phyloP scores from a whole-genome alignment of 2,113 vertebrate species.

The Thermophis baileyi region DNA sequence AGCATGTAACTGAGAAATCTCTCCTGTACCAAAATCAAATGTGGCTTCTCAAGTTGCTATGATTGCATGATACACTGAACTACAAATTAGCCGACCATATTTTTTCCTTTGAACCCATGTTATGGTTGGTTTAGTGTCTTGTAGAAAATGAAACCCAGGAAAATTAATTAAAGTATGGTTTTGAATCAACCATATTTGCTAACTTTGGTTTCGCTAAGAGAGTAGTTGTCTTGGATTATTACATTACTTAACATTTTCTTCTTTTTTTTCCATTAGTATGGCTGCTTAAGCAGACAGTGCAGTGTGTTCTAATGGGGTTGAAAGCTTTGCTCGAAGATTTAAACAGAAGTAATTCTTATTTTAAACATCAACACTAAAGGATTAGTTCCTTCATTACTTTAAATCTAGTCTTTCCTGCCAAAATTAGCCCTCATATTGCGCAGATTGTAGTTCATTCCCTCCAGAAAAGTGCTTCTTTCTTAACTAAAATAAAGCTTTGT shows the following conservation, averaged over 20 bases:
- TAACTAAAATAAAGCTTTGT: background rate
- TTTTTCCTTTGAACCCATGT: background rate
- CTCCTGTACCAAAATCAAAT: background rate
- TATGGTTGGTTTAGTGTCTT: background rate
- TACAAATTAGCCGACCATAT: background rate
- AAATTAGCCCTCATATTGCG: background rate
- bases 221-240: background rate
- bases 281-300: background rate
- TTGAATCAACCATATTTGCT: background rate
- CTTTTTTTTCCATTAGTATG: background rate
- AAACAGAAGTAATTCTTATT: constrained; percentile 7
- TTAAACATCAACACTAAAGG: background rate
- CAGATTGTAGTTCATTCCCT: background rate
- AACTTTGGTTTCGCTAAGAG: background rate
- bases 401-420: background rate
- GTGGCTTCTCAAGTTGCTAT: background rate
- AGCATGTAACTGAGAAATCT: background rate
- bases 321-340: background rate
- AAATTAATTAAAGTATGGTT: background rate
- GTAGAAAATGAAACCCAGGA: background rate
- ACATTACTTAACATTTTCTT: background rate
- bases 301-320: background rate
- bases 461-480: background rate
- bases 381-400: constrained; percentile 6
- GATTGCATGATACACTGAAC: background rate